Base-by-base conservation (phyloP, 2,113 vertebrate species). In the Pheucticus melanocephalus region DNA sequence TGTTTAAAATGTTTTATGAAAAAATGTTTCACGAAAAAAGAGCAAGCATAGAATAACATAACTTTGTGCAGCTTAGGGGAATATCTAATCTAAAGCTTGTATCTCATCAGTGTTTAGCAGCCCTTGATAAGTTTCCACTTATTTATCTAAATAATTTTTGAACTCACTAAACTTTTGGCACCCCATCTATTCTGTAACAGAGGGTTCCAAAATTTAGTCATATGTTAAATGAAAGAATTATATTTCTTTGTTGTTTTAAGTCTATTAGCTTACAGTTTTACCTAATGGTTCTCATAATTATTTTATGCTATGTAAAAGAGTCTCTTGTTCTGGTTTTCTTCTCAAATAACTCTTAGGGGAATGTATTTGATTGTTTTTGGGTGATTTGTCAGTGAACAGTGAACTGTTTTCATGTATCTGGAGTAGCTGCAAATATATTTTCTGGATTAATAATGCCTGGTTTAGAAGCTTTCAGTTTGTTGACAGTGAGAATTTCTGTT, bases 301-400 rank as follows among this genome's bases (percentile, higher is more conserved):
- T 82, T 79, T 75, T 44, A 2, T 47, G 10, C 11, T 65, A 21
- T 27, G 5, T 35, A 68, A 28, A 80, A 77, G 8, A 40, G 1
- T 61, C 5, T 20, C 7, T 57, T 39, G 5, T 51, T 86, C 33
- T 59, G 4, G 3, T 78, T 90, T 82, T 63, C 37, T 66, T 85
- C 25, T 37, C 22, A 24, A 12, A 5, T n/a, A 66, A n/a, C 25
- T 48, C 24, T 61, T 45, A 31, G 3, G 6, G 1, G 0, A 42
- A 69, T 51, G 4, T 33, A 19, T 31, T 48, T 71, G 3, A 1
- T 69, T 61, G 20, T 3, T 63, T 79, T 56, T 3, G 5, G 25
- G 28, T 79, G 63, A 39, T 57, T 71, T 70, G 9, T 61, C 50
- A 61, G 25, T 63, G 51, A 92, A 45, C 3, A 30, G 28, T 31